A percentile compares a stretch with the other conserved stretches of the same genome.
Evolutionary conservation across 2,113 vertebrate species (phyloP).

Genomic region (Ciconia boyciana): DNA sequence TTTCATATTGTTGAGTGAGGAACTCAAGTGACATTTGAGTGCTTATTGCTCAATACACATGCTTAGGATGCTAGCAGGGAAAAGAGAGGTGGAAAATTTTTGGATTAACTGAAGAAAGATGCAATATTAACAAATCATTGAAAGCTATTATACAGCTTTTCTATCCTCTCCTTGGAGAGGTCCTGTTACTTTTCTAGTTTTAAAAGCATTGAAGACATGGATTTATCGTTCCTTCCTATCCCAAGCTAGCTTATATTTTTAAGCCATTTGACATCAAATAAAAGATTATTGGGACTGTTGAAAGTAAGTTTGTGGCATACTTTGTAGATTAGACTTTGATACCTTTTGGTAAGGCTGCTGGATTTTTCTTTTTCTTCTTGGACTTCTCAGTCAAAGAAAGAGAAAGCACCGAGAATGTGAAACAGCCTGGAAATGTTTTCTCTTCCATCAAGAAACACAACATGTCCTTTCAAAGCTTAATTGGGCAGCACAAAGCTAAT

Average conservation of each 20-base stretch:
- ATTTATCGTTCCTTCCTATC: neutral
- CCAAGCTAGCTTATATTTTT: neutral
- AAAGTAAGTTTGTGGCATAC: conserved; percentile 40
- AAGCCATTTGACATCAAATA: conserved; percentile 29
- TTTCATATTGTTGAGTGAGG: neutral
- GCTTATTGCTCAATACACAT: neutral
- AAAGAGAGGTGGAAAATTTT: neutral
- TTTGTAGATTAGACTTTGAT: conserved; percentile 44
- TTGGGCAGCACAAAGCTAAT: conserved; percentile 82
- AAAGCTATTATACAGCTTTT: neutral
- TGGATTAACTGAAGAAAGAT: neutral
- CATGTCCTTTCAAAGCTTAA: conserved; percentile 79
- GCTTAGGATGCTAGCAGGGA: neutral
- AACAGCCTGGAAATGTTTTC: conserved; percentile 71
- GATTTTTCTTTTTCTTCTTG: conserved; percentile 45
- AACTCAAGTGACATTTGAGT: neutral
- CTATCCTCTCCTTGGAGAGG: neutral
- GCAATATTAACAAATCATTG: neutral
- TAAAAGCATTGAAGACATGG: neutral
- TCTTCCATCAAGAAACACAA: conserved; percentile 75
- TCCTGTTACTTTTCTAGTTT: neutral
- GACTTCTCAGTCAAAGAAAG: conserved; percentile 28
- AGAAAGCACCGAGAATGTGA: conserved; percentile 56
- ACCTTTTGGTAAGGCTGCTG: neutral
- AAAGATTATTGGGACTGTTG: conserved; percentile 1